Base-by-base conservation (phyloP, 2,888 invertebrate species). In the Uloborus plumipes region DNA sequence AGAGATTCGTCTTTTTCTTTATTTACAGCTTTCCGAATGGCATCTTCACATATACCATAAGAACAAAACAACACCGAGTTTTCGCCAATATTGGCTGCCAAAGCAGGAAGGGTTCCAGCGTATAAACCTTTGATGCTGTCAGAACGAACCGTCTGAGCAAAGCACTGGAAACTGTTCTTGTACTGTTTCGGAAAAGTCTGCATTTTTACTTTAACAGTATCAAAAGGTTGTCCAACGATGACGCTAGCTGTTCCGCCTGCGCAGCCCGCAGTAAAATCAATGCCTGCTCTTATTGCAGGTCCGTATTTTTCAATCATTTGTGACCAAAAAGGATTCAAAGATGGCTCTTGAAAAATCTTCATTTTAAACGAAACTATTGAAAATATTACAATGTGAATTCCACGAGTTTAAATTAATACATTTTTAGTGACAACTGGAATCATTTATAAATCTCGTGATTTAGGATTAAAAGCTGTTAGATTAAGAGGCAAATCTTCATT, bases 121-220 rank as follows among this genome's bases (percentile, higher is more conserved):
- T 97, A 97, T 18, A 97, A 90, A 4, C 96, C 96, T 85, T 93
- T 73, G 49, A 98, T 89, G 3, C 99, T 99, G 89, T 99, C 98
- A 87, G 93, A 92, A 86, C 90, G 91, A 85, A 96, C 92, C 0
- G 99, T 99, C 88, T 93, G 91, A 83, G 92, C 90, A 87, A 98
- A 93, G 89, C 99, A 99, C 87, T 94, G 91, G 67, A 93, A 90
- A 93, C 97, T 97, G 86, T 93, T 94, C 85, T 92, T 92, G 89
- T 99, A 98, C 61, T 96, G 88, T 13, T 92, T 90, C 0, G 99
- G 98, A 89, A 98, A 99, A 59, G 99, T 96, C 90, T 99, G 99
- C 94, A 99, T 95, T 90, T 99, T 99, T 39, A 99, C 99, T 92
- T 99, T 99, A 0, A 99, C 94, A 9, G 99, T 99, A 88, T 99